A percentile compares a stretch with the other conserved stretches of the same genome.
phyloP scores from a whole-genome alignment of 2,888 invertebrate genomes.

The Stenchaetothrips biformis region DNA sequence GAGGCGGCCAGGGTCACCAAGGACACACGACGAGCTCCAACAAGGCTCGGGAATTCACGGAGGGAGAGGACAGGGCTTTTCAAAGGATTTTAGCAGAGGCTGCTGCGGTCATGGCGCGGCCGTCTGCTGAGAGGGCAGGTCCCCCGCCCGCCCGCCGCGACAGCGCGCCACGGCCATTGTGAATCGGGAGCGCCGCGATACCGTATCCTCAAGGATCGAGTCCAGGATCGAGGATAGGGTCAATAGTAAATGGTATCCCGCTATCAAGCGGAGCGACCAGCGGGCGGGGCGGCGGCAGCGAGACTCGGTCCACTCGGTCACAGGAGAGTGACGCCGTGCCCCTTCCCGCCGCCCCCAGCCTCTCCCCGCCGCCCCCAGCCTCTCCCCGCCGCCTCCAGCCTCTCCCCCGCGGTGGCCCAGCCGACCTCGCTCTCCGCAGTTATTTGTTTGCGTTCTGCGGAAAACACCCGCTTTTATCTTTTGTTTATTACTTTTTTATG shows the following conservation, averaged over 20 bases:
- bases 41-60: too few relatives aligned
- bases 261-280: neutral
- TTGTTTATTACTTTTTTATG: constrained; percentile 25
- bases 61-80: too few relatives aligned
- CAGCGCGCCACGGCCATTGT: too few relatives aligned
- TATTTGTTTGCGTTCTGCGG: constrained; percentile 23
- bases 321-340: neutral
- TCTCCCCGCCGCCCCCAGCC: neutral
- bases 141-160: too few relatives aligned
- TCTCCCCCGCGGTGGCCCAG: neutral
- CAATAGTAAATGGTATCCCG: too few relatives aligned
- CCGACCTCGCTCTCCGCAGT: constrained; percentile 6
- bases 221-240: neutral
- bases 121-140: too few relatives aligned
- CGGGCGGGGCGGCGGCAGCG: neutral
- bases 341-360: neutral
- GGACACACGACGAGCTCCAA: too few relatives aligned
- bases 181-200: neutral
- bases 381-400: neutral
- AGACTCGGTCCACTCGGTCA: neutral
- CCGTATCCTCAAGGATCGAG: neutral
- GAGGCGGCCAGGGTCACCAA: too few relatives aligned
- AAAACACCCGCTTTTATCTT: constrained; percentile 16
- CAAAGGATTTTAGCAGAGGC: too few relatives aligned
- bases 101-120: too few relatives aligned